phyloP scores from a whole-genome alignment of 1,140 invertebrate species.

The Drosophila hydei region DNA sequence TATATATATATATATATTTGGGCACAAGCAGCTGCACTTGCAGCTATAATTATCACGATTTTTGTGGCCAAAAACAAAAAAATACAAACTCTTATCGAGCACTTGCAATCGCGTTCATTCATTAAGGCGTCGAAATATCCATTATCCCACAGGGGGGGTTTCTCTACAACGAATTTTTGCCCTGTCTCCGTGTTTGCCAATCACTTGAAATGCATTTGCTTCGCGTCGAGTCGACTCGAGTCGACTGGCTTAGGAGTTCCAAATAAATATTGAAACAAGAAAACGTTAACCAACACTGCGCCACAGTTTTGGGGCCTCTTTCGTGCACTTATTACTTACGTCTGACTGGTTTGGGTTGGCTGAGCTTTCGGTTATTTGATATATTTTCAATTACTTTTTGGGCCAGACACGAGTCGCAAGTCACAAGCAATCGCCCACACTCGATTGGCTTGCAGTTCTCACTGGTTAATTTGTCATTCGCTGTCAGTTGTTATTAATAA shows the following conservation, averaged over 20 bases:
- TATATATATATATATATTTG: background rate
- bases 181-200: conserved; percentile 60
- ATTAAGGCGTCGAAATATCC: conserved; percentile 62
- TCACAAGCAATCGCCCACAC: conserved; percentile 70
- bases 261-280: conserved; percentile 49
- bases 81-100: conserved; percentile 55
- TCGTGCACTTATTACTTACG: conserved; percentile 61
- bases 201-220: conserved; percentile 75
- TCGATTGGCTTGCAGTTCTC: conserved; percentile 38
- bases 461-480: conserved; percentile 70
- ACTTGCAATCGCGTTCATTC: conserved; percentile 58
- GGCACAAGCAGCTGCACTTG: conserved; percentile 49
- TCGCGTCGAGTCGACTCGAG: background rate
- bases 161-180: conserved; percentile 28
- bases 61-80: conserved; percentile 54
- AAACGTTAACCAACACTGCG: conserved; percentile 59
- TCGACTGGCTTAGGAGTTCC: background rate
- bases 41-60: conserved; percentile 77
- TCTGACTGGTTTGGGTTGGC: conserved; percentile 47
- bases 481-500: conserved; percentile 73
- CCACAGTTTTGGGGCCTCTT: conserved; percentile 28
- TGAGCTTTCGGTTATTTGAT: conserved; percentile 61
- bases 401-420: conserved; percentile 37
- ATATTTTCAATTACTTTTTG: conserved; percentile 46
- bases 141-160: conserved; percentile 41